Base-by-base conservation (phyloP, 2,888 invertebrate species). In the Pediacus dermestoides region DNA sequence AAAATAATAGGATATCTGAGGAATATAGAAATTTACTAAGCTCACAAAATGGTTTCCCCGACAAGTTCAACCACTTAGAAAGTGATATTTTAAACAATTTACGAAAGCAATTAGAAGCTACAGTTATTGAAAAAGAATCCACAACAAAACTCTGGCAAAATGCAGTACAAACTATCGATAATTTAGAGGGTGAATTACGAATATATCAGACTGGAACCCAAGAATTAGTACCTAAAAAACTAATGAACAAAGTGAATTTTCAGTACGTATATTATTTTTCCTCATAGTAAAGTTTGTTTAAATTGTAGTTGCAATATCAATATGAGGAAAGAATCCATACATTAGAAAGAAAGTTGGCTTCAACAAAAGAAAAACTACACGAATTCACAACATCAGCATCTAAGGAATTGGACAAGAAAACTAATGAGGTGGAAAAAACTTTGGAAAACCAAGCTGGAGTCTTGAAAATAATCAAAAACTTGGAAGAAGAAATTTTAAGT, bases 91-190 rank as follows among this genome's bases (percentile, higher is more conserved):
- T 54, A 8, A 47, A 52, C 31, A 62, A 61, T 47, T 48, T 63
- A 16, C 51, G 52, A 39, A 30, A 52, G 12, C 62, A 62, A 45
- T 48, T 63, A 6, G 33, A 44, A 9, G 23, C 33, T 2, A 30
- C 55, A 2, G 16, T 45, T 8, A 39, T 80, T 75, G 86, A 87
- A 68, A 79, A 83, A 53, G 76, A 80, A 32, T 79, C 80, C 0
- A 69, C 81, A 2, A 71, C 76, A 28, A 74, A 78, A 10, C 61
- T 86, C 18, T 85, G 84, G 80, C 78, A 80, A 60, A 78, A 78
- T 42, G 76, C 82, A 0, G 70, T 82, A 42, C 76, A 76, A 57
- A 80, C 81, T 0, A 78, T 85, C 30, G 77, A 78, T 21, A 74
- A 75, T 31, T 68, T 86, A 39, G 85, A 87, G 58, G 73, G 72